Percentiles rank a stretch among this genome's conserved stretches.
phyloP scores from a whole-genome alignment of 2,113 vertebrate species.

The Acrocephalus arundinaceus region DNA sequence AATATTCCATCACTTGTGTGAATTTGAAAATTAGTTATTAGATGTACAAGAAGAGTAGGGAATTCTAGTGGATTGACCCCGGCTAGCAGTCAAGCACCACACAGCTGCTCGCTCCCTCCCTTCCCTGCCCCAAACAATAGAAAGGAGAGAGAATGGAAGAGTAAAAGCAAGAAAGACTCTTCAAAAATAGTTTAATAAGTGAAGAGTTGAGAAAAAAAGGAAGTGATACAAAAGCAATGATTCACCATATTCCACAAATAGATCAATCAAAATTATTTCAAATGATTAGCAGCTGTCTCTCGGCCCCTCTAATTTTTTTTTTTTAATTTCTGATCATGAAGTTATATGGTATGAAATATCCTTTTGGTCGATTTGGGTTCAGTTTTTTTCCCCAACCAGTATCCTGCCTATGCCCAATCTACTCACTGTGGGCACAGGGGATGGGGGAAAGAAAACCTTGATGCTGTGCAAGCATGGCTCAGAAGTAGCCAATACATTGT shows the following conservation, averaged over 20 bases:
- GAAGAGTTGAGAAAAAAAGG: background rate
- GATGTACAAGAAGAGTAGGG: background rate
- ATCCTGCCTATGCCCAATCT: background rate
- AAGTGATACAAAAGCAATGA: background rate
- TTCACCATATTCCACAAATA: background rate
- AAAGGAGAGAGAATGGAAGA: background rate
- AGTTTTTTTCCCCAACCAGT: background rate
- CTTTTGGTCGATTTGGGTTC: background rate
- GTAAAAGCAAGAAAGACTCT: background rate
- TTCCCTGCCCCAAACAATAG: background rate
- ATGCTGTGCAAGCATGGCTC: background rate
- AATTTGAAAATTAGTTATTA: background rate
- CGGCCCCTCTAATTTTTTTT: background rate
- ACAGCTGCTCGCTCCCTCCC: background rate
- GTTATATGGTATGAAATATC: background rate
- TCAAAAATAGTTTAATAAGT: background rate
- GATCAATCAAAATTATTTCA: background rate
- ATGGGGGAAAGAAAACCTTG: accelerated
- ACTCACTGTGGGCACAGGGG: background rate
- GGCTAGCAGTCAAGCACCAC: background rate
- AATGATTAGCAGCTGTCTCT: background rate
- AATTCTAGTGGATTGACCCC: background rate
- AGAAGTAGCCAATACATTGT: background rate
- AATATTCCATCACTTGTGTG: background rate
- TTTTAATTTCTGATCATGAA: background rate